Evolutionary conservation across 1,140 invertebrate species (phyloP), one percentile per base, ranked within the genome.

Genomic region (Plutomurus gul): DNA sequence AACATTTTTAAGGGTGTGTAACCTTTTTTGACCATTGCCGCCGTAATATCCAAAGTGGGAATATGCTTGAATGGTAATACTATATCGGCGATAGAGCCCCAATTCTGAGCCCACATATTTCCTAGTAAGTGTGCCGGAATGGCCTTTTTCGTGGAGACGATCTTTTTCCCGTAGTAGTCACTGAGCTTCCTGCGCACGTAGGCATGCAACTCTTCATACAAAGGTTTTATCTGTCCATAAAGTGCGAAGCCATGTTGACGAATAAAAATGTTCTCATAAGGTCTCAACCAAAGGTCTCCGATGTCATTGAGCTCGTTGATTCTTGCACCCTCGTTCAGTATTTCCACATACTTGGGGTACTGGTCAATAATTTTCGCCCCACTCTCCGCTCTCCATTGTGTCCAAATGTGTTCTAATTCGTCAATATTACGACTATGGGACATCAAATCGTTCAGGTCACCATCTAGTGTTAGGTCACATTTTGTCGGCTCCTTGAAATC

Each of bases 161-260:
- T 79, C 18, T 70, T 30, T n/a, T 1, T 27, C n/a, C 18, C 20
- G 2, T 72, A 70, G 5, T 91, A 90, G 82, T 92, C 87, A 8
- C 90, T 87, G 11, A 98, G 86, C 78, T 92, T 90, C 71, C 89
- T 89, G 27, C 95, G 89, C 0, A 96, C 93, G 84, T 96, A 97
- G 0, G 94, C 92, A 82, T 97, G 96, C 0, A 98, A 85, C 85
- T 96, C 90, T 72, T 93, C 85, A 85, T 97, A 97, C 18, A 65
- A 27, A 0, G 56, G 56, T 65, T 36, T 36, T n/a, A 65, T 65
- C 20, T 65, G 56, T 33, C 56, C 56, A 36, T 65, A 65, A 13
- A 65, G 27, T 2, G 56, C 27, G n/a, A 65, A 65, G 10, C 27
- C 56, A 36, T 65, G 56, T 16, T 65, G 25, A 1, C 25, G 56